phyloP scores from a whole-genome alignment of 2,888 invertebrate species.

The Amiota communis region DNA sequence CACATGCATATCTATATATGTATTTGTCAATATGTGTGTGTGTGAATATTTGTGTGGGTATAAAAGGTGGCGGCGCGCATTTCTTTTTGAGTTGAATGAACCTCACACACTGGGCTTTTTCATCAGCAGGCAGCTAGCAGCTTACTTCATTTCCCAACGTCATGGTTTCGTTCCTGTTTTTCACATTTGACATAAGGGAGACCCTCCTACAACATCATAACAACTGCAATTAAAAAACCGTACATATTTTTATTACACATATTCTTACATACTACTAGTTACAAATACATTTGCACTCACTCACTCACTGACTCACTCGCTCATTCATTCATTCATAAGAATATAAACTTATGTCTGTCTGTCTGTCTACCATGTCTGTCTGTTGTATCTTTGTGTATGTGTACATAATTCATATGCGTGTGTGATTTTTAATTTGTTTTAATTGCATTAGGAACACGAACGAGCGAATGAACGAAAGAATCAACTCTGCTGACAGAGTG shows the following conservation, averaged over 20 bases:
- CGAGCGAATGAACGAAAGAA: background rate
- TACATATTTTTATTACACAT: background rate
- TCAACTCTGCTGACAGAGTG: slow-evolving; percentile 56
- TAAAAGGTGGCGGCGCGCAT: slow-evolving; percentile 14
- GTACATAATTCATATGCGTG: slow-evolving; percentile 12
- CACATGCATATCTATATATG: background rate
- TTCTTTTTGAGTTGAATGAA: slow-evolving; percentile 56
- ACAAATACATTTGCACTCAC: slow-evolving; percentile 29
- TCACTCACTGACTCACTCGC: no score
- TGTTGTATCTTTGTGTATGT: slow-evolving; percentile 35
- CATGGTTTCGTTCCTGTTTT: background rate
- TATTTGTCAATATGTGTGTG: background rate
- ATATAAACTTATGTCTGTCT: slow-evolving; percentile 23
- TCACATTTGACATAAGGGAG: slow-evolving; percentile 1
- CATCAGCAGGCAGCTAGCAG: no score
- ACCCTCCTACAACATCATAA: slow-evolving; percentile 12
- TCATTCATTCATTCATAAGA: slow-evolving; percentile 47
- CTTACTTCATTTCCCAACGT: slow-evolving; percentile 38
- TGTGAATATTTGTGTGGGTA: background rate
- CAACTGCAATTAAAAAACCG: slow-evolving; percentile 61
- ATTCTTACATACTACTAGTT: background rate
- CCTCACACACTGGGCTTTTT: slow-evolving; percentile 31
- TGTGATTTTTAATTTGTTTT: slow-evolving; percentile 47
- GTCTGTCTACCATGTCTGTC: background rate
- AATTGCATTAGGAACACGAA: slow-evolving; percentile 48